phyloP scores from a whole-genome alignment of 2,888 invertebrate genomes.

The Eurois occulta region DNA sequence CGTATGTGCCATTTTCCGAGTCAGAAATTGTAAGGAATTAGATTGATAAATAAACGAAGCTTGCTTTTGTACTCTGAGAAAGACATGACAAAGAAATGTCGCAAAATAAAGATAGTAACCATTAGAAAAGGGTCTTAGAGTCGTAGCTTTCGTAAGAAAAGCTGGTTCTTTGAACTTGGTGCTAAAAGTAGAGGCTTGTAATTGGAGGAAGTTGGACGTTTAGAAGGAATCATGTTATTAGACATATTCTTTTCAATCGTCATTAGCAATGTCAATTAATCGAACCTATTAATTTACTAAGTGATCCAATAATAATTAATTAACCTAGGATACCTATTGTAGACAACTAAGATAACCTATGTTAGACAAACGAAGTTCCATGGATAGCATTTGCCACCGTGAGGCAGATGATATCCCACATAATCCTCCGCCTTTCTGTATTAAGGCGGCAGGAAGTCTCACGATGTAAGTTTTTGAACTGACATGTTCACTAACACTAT shows the following conservation, averaged over 20 bases:
- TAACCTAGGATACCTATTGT: not conserved
- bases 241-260: not conserved
- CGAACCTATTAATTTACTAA: not conserved
- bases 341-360: not conserved
- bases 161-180: not conserved
- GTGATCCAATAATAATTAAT: not conserved
- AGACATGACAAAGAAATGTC: not conserved
- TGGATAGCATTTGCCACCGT: not conserved
- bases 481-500: not conserved
- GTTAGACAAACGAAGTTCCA: not conserved
- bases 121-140: not conserved
- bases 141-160: not conserved
- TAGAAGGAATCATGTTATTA: not conserved
- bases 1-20: slow-evolving; percentile 8
- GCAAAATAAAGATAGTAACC: not conserved
- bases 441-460: not conserved
- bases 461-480: not conserved
- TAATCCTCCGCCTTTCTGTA: not conserved
- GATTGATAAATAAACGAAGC: not conserved
- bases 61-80: not conserved
- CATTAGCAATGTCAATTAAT: not conserved
- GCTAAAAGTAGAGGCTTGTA: not conserved
- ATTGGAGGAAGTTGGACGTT: not conserved
- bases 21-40: slow-evolving; percentile 16
- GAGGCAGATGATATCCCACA: not conserved